These are phyloP conservation scores for Spea hammondii DNA, from an alignment of 2,797 vertebrate genomes.

Conservation along the genomic window DNA sequence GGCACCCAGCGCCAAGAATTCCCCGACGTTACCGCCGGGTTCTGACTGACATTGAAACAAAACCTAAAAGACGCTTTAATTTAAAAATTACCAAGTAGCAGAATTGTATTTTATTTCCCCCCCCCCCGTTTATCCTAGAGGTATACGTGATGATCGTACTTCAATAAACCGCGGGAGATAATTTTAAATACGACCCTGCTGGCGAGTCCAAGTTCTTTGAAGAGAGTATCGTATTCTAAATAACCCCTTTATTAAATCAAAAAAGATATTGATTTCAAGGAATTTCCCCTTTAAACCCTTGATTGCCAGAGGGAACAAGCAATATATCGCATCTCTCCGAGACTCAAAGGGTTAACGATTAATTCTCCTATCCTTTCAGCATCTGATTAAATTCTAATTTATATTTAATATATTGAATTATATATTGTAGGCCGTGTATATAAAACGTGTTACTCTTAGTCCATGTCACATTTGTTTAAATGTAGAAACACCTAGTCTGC, in stretches of 20 bases:
- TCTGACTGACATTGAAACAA: slow-evolving; percentile 1
- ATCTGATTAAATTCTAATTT: too few species aligned
- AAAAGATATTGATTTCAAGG: background rate
- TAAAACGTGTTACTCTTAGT: too few species aligned
- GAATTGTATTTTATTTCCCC: background rate
- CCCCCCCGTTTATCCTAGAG: background rate
- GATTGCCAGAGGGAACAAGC: too few species aligned
- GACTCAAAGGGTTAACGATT: too few species aligned
- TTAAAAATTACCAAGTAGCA: background rate
- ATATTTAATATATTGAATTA: too few species aligned
- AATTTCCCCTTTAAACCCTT: background rate
- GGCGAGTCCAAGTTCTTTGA: background rate
- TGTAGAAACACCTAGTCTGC: too few species aligned
- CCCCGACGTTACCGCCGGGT: background rate
- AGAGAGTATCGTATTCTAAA: background rate
- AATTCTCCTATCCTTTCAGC: too few species aligned
- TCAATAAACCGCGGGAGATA: background rate
- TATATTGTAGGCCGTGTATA: too few species aligned
- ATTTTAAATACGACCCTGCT: background rate
- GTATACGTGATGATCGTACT: background rate
- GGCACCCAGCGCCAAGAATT: background rate
- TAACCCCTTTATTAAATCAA: background rate
- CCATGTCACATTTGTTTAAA: too few species aligned
- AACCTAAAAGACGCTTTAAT: background rate
- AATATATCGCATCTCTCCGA: too few species aligned